phyloP scores from a whole-genome alignment of 2,113 vertebrate genomes.

The Larimichthys crocea region DNA sequence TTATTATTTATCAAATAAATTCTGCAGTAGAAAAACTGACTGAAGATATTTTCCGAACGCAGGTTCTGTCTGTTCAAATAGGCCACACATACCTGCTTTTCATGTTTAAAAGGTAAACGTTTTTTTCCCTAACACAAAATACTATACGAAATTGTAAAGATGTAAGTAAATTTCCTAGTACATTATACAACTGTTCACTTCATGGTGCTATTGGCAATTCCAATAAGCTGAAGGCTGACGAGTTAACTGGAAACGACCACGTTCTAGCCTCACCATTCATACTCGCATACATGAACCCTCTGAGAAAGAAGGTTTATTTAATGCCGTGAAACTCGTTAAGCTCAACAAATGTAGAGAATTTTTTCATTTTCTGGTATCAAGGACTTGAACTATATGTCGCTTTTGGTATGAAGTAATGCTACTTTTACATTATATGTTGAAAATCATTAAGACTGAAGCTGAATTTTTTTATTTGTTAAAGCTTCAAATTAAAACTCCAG shows the following conservation, averaged over 20 bases:
- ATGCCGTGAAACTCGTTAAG: not conserved
- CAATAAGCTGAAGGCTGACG: constrained; percentile 21
- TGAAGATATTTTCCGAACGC: not conserved
- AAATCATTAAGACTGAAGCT: no score
- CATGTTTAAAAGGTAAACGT: no score
- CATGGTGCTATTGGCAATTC: not conserved
- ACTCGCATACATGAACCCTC: not conserved
- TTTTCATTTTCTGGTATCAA: constrained; percentile 19
- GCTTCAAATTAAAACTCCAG: not conserved
- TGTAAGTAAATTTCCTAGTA: not conserved
- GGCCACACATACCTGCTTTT: not conserved
- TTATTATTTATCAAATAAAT: not conserved
- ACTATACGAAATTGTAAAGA: not conserved
- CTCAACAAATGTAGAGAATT: constrained; percentile 25
- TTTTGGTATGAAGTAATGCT: not conserved
- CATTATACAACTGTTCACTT: not conserved
- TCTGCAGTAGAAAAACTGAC: not conserved
- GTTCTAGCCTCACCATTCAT: constrained; percentile 25
- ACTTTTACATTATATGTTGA: not conserved
- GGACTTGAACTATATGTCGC: not conserved
- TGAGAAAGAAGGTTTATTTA: constrained; percentile 7
- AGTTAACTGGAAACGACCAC: not conserved
- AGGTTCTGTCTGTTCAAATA: not conserved
- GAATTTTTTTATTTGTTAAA: not conserved
- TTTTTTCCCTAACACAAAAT: no score